These are phyloP conservation scores for Siniperca knerii DNA, from an alignment of 2,113 vertebrate species.

Conservation along the genomic window DNA sequence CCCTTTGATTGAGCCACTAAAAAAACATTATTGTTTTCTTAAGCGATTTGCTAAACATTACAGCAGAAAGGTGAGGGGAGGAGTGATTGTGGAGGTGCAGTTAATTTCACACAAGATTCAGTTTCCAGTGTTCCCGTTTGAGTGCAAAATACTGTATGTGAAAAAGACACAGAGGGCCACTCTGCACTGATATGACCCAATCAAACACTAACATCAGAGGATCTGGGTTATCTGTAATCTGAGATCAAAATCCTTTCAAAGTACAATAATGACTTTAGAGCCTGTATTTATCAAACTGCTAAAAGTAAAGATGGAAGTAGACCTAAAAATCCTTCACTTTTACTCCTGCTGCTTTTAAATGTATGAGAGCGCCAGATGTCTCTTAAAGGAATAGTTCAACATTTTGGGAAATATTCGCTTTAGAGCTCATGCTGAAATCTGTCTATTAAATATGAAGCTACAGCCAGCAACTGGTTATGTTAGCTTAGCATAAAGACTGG, in stretches of 20 bases:
- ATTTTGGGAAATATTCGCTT: no score
- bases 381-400: no score
- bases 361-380: no score
- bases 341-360: no score
- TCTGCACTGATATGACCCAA: background rate
- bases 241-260: background rate
- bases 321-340: no score
- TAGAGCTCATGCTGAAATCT: no score
- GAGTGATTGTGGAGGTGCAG: background rate
- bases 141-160: background rate
- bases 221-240: background rate
- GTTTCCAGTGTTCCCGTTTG: background rate
- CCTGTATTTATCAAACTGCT: no score
- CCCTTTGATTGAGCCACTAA: background rate
- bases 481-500: no score
- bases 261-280: background rate
- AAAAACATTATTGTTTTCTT: background rate
- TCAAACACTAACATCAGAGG: background rate
- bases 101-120: background rate
- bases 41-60: background rate
- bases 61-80: background rate
- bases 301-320: no score
- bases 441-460: no score
- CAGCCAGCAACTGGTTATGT: no score
- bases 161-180: background rate